Evolutionary conservation across 2,113 vertebrate genomes (phyloP).

Genomic region (Mystacornis crossleyi): DNA sequence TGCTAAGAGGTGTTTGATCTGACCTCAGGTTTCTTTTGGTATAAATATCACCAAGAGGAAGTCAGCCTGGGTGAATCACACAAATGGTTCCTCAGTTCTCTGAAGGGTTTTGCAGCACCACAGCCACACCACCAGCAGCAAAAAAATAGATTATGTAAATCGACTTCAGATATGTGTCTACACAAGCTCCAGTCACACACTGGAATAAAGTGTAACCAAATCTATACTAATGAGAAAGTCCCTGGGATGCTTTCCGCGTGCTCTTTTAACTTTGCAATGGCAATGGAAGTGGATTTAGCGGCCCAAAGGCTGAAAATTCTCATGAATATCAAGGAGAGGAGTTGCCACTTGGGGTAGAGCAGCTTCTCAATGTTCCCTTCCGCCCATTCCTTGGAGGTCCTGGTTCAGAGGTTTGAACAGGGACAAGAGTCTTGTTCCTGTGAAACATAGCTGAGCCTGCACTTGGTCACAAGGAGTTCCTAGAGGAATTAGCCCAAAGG

Average conservation of each 20-base stretch:
- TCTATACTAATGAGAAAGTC: neutral
- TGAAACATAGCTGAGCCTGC: neutral
- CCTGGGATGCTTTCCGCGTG: neutral
- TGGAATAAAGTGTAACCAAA: neutral
- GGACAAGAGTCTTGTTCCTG: neutral
- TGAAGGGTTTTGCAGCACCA: neutral
- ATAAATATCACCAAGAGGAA: neutral
- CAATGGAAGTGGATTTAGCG: neutral
- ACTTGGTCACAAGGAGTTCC: neutral
- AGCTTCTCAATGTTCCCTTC: neutral
- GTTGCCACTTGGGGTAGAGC: neutral
- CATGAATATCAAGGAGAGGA: neutral
- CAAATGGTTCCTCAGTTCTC: neutral
- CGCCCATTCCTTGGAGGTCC: neutral
- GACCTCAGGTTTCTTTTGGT: neutral
- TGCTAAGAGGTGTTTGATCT: neutral
- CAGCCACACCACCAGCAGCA: neutral
- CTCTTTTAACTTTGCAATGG: neutral
- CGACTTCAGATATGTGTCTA: neutral
- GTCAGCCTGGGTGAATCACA: neutral
- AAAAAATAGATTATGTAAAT: neutral
- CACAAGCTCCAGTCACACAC: neutral
- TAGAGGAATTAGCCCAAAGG: neutral
- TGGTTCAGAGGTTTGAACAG: neutral
- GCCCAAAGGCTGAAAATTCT: neutral